These are phyloP conservation scores for Netelia fuscicornis DNA, from an alignment of 2,888 invertebrate genomes.

Conservation along the genomic window DNA sequence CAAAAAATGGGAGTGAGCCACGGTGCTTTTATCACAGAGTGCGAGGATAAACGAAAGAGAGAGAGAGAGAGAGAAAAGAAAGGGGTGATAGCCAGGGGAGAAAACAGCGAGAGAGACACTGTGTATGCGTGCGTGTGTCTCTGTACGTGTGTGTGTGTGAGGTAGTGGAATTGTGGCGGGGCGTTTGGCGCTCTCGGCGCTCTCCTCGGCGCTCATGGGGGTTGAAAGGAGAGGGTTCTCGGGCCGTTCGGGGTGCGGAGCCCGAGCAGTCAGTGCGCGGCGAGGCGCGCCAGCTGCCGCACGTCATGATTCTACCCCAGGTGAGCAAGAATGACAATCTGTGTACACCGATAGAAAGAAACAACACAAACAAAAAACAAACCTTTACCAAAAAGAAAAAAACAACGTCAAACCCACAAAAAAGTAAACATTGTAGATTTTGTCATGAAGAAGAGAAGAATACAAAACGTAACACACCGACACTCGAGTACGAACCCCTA, in stretches of 20 bases:
- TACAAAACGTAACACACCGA: too few relatives aligned
- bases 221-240: slow-evolving; percentile 60
- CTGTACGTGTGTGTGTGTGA: not conserved
- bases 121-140: not conserved
- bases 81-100: slow-evolving; percentile 29
- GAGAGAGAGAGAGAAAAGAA: slow-evolving; percentile 48
- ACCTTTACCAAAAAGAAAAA: not conserved
- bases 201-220: slow-evolving; percentile 66
- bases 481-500: too few relatives aligned
- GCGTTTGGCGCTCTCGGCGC: slow-evolving; percentile 67
- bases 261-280: slow-evolving; percentile 82
- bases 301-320: slow-evolving; percentile 84
- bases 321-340: slow-evolving; percentile 76
- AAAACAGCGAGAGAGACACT: not conserved
- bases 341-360: slow-evolving; percentile 57
- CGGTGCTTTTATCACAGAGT: slow-evolving; percentile 25
- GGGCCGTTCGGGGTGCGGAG: slow-evolving; percentile 78
- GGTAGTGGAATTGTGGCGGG: slow-evolving; percentile 55
- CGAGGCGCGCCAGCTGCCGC: slow-evolving; percentile 84
- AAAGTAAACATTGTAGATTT: not conserved
- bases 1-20: slow-evolving; percentile 5
- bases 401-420: not conserved
- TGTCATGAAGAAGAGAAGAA: not conserved
- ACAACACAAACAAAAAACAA: slow-evolving; percentile 20
- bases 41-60: slow-evolving; percentile 15